Conservation (phyloP, 2,113 vertebrate genomes). For the Tachysurus vachellii region DNA sequence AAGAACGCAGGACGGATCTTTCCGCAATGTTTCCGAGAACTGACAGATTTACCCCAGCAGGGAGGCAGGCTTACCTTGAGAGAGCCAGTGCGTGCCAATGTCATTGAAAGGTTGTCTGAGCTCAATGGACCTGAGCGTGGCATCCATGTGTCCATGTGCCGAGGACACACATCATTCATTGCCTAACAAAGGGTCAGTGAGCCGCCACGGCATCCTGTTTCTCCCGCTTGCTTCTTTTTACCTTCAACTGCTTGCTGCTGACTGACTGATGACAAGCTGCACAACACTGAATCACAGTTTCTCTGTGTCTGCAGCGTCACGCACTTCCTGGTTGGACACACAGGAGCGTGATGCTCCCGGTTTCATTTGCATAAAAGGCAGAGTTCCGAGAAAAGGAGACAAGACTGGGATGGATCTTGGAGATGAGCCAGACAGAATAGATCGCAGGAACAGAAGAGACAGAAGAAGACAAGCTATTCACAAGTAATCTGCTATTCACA, state of each 20-base stretch:
- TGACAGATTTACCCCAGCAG: conserved; percentile 2
- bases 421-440: neutral
- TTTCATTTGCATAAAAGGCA: conserved; percentile 60
- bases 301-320: conserved; percentile 45
- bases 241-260: conserved; percentile 17
- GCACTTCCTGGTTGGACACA: conserved; percentile 60
- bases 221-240: neutral
- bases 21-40: neutral
- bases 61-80: conserved; percentile 43
- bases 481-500: neutral
- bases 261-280: conserved; percentile 25
- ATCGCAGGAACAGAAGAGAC: neutral
- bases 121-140: conserved; percentile 6
- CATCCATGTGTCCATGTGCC: conserved; percentile 30
- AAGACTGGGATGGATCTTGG: conserved; percentile 30
- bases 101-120: conserved; percentile 58
- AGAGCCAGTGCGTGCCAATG: conserved; percentile 49
- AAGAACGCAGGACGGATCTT: neutral
- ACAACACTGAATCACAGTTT: conserved; percentile 33
- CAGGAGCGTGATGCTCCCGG: conserved; percentile 53
- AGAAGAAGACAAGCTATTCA: neutral
- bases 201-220: conserved; percentile 21
- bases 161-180: conserved; percentile 13
- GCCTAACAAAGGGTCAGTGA: conserved; percentile 12
- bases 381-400: conserved; percentile 38